Conservation (phyloP, 2,113 vertebrate genomes). For the Nyctibius bracteatus region DNA sequence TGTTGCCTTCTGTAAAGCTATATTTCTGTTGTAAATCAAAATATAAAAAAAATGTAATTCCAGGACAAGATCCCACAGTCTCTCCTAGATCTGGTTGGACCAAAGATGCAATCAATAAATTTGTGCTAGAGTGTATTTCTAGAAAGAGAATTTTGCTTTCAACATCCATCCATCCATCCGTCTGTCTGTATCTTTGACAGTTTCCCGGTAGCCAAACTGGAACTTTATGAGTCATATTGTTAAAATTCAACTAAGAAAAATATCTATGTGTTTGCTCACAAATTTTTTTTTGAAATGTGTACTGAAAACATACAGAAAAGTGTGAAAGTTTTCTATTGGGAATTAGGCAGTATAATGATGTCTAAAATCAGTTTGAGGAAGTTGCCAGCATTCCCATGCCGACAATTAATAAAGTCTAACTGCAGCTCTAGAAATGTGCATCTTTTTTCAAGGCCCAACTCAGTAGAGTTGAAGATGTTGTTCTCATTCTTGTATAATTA, state of each 20-base stretch:
- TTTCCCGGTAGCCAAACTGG: not conserved
- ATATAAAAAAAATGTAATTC: not conserved
- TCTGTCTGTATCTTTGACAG: not conserved
- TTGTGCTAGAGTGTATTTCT: not conserved
- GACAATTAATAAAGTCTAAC: not conserved
- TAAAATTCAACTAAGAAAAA: not conserved
- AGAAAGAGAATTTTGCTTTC: not conserved
- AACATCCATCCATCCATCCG: not conserved
- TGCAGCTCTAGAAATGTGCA: not conserved
- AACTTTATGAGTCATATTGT: not conserved
- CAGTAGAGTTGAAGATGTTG: not conserved
- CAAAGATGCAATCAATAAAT: not conserved
- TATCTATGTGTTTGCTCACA: not conserved
- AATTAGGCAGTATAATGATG: not conserved
- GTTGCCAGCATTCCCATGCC: not conserved
- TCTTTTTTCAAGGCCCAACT: not conserved
- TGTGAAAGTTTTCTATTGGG: not conserved
- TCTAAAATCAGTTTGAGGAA: not conserved
- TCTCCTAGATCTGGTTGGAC: not conserved
- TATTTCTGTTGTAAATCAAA: not conserved
- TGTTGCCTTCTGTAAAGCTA: not conserved
- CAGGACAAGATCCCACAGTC: not conserved
- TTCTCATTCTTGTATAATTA: not conserved
- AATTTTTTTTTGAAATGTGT: not conserved
- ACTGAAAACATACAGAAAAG: not conserved